Evolutionary conservation across 2,888 invertebrate species (phyloP).

Genomic region (Dorcus parallelipipedus): DNA sequence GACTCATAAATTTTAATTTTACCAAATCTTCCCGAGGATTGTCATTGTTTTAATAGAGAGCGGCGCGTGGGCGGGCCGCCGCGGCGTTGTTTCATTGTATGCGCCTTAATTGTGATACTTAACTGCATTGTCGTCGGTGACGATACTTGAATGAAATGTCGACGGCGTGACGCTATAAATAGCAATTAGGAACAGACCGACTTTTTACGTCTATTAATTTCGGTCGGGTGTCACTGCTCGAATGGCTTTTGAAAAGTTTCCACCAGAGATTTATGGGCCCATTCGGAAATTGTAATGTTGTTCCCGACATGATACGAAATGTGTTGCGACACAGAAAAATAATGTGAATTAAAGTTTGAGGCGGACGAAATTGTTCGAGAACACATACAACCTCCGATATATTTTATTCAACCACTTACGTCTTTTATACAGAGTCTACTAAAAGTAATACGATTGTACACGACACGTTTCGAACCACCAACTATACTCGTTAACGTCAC

Average conservation of each 20-base stretch:
- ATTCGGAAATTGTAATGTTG: constrained; percentile 7
- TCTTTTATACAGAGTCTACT: no score
- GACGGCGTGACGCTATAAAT: constrained; percentile 39
- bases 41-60: constrained; percentile 27
- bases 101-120: constrained; percentile 40
- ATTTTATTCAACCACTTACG: no score
- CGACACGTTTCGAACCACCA: no score
- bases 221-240: neutral
- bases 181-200: constrained; percentile 39
- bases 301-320: constrained; percentile 12
- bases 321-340: constrained; percentile 17
- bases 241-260: neutral
- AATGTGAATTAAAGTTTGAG: constrained; percentile 19
- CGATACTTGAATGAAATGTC: constrained; percentile 33
- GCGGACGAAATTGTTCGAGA: no score
- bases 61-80: constrained; percentile 24
- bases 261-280: constrained; percentile 2
- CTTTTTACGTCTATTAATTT: constrained; percentile 7
- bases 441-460: no score
- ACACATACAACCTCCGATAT: no score
- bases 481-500: no score
- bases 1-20: constrained; percentile 38
- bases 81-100: constrained; percentile 26
- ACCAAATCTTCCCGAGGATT: constrained; percentile 27
- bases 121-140: constrained; percentile 37